Conservation (phyloP, 2,113 vertebrate genomes). For the Sitta europaea region DNA sequence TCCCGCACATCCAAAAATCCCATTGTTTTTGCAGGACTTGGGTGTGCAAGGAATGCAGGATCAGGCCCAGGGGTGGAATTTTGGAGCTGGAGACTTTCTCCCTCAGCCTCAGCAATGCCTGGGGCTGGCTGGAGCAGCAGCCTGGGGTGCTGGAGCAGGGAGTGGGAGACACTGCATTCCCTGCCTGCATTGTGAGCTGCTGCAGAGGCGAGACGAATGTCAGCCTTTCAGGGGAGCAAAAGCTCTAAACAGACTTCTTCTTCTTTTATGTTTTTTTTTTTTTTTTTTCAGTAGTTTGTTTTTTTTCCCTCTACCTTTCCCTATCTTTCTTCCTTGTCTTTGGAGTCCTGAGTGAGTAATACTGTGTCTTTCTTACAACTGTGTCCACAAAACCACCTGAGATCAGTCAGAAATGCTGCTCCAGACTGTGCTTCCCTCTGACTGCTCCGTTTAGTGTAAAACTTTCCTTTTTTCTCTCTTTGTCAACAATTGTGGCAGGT, state of each 20-base stretch:
- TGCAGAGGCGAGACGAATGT: not conserved
- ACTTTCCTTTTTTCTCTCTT: not conserved
- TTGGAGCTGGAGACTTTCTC: not conserved
- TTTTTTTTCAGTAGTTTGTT: not conserved
- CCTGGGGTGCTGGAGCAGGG: not conserved
- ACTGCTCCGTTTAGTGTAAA: not conserved
- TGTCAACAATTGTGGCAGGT: not conserved
- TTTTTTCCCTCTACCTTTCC: not conserved
- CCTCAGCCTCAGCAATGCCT: not conserved
- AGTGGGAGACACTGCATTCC: not conserved
- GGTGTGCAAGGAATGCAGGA: slow-evolving; percentile 6
- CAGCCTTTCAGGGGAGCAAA: not conserved
- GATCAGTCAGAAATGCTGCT: not conserved
- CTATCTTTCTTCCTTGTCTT: not conserved
- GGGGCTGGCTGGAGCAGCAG: not conserved
- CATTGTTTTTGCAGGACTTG: slow-evolving; percentile 15
- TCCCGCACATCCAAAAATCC: not conserved
- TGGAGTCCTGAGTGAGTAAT: not conserved
- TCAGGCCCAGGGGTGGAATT: not conserved
- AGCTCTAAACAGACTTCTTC: not conserved
- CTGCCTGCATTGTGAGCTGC: not conserved
- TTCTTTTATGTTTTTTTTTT: too few relatives aligned
- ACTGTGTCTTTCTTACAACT: not conserved
- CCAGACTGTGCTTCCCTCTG: not conserved
- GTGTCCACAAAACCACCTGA: not conserved